A percentile compares a stretch with the other conserved stretches of the same genome.
Conservation (phyloP, 2,888 invertebrate species). For the Agapostemon virescens region DNA sequence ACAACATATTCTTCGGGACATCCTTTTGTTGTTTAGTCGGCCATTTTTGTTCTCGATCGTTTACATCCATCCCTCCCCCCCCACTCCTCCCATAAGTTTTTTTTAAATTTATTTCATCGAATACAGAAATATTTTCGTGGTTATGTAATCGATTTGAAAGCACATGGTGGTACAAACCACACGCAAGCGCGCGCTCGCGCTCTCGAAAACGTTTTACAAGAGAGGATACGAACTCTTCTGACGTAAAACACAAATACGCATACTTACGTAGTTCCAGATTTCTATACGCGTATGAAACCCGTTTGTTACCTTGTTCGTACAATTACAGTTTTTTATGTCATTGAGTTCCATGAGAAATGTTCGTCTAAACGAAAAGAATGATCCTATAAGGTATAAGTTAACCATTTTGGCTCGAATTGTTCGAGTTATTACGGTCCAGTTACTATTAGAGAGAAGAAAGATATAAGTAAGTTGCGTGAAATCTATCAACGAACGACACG, state of each 20-base stretch:
- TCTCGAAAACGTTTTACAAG: neutral
- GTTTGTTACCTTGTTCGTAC: slow-evolving; percentile 40
- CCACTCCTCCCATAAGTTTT: neutral
- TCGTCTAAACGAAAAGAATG: slow-evolving; percentile 52
- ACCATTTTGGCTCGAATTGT: slow-evolving; percentile 30
- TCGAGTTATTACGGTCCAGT: slow-evolving; percentile 45
- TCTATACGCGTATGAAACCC: neutral
- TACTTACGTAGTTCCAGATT: slow-evolving; percentile 2
- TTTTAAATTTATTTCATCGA: neutral
- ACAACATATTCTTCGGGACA: neutral
- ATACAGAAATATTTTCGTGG: neutral
- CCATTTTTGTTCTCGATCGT: neutral
- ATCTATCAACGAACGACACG: slow-evolving; percentile 57
- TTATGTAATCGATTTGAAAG: neutral
- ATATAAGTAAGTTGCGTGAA: slow-evolving; percentile 42
- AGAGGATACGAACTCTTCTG: neutral
- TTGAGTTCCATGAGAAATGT: slow-evolving; percentile 43
- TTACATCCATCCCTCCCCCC: neutral
- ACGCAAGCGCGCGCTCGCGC: neutral
- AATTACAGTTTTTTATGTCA: slow-evolving; percentile 28
- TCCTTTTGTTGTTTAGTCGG: neutral
- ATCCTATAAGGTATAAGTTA: slow-evolving; percentile 48
- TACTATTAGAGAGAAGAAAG: slow-evolving; percentile 35
- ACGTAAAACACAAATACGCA: neutral
- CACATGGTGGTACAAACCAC: neutral